A percentile compares a stretch with the other conserved stretches of the same genome.
phyloP scores from a whole-genome alignment of 2,113 vertebrate species.

The Pycnonotus jocosus region DNA sequence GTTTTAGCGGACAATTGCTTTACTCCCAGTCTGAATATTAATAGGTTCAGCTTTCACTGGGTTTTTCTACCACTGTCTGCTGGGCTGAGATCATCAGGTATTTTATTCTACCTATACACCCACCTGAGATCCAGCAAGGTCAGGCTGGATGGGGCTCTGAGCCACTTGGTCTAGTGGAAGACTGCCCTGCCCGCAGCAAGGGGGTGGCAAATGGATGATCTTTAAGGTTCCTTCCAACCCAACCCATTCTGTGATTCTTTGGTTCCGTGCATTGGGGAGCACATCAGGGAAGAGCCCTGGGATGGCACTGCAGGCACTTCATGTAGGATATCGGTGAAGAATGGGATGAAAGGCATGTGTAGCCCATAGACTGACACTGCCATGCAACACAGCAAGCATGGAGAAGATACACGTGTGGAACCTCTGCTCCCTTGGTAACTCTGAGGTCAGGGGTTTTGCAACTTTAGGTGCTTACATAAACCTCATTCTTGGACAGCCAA shows the following conservation, averaged over 20 bases:
- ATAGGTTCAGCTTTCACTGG: not conserved
- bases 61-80: not conserved
- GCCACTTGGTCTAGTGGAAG: not conserved
- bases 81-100: not conserved
- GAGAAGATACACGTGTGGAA: accelerated
- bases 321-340: not conserved
- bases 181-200: no score
- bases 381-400: accelerated
- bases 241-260: not conserved
- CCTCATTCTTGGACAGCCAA: not conserved
- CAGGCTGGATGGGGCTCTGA: not conserved
- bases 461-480: not conserved
- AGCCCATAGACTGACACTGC: not conserved
- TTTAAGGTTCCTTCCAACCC: not conserved
- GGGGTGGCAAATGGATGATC: not conserved
- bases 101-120: not conserved
- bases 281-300: not conserved
- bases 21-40: not conserved
- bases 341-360: accelerated
- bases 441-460: not conserved
- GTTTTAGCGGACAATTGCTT: not conserved
- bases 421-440: not conserved
- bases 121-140: not conserved
- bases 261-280: not conserved
- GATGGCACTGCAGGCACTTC: accelerated